These are phyloP conservation scores for Spatulosminthurus flaviceps DNA, from an alignment of 2,888 invertebrate genomes.

Conservation along the genomic window DNA sequence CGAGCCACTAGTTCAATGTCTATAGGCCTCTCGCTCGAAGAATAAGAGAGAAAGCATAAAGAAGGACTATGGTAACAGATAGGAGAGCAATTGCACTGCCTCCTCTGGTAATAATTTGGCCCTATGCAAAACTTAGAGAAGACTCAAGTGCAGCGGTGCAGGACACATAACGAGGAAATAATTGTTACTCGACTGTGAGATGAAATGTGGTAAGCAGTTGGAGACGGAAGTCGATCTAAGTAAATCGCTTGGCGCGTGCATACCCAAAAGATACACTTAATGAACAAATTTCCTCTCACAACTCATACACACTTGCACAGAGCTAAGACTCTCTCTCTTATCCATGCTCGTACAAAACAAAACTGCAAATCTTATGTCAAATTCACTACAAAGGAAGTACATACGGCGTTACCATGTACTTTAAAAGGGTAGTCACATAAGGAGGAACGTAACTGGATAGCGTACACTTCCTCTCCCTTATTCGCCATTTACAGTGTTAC, in stretches of 20 bases:
- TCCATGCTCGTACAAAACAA: not conserved
- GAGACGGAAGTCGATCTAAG: constrained; percentile 48
- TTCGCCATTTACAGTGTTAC: not conserved
- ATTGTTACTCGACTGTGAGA: constrained; percentile 50
- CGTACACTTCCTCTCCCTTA: not conserved
- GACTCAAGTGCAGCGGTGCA: constrained; percentile 47
- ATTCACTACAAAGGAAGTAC: too few relatives aligned
- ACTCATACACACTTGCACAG: constrained; percentile 18
- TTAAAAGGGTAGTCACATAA: too few relatives aligned
- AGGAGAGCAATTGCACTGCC: too few relatives aligned
- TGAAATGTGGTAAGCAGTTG: constrained; percentile 50
- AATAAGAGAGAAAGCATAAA: constrained; percentile 11
- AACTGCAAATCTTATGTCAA: too few relatives aligned
- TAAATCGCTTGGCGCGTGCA: constrained; percentile 41
- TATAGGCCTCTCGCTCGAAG: not conserved
- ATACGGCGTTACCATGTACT: too few relatives aligned
- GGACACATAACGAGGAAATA: constrained; percentile 50
- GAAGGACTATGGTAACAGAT: not conserved
- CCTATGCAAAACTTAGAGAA: constrained; percentile 39
- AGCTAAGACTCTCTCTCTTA: not conserved
- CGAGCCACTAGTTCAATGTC: too few relatives aligned
- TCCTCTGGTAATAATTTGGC: constrained; percentile 33
- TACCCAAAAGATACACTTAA: constrained; percentile 23
- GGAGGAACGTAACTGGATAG: too few relatives aligned
- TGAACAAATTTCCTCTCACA: constrained; percentile 22